Evolutionary conservation across 2,113 vertebrate genomes (phyloP), one percentile per base, ranked within the genome.

Genomic region (Triplophysa dalaica): DNA sequence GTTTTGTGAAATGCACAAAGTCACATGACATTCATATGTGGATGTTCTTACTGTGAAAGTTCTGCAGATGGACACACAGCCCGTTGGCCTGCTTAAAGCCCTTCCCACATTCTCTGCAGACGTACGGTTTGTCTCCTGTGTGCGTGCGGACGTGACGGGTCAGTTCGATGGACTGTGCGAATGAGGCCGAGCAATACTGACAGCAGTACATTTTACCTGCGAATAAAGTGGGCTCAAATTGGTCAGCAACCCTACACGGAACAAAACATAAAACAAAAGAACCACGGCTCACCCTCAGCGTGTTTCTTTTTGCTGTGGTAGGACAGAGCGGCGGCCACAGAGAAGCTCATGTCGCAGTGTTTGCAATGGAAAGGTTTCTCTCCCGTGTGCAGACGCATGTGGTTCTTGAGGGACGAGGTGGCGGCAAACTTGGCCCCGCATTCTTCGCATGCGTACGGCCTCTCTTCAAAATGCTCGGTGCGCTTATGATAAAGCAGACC

Each of bases 261-360:
- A 12, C 11, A 50, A 16, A 2, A 50, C 48, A 16, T 13, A 16
- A 12, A 54, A 54, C 16, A 58, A 2, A 21, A 21, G 5, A 21
- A 11, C 6, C 9, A 58, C 16, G 7, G 7, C 33, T 8, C 22
- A 96, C 96, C 96, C 86, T 97, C 95, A 0, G 94, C 93, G 1
- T 98, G 95, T 84, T 96, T 94, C 91, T 94, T 96, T 90, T 96
- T 97, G 84, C 93, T 95, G 92, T 97, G 95, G 82, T 95, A 96
- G 16, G 95, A 94, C 0, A 97, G 92, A 0, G 95, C 95, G 0
- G 92, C 96, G 1, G 96, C 94, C 85, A 98, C 95, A 0, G 92
- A 91, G 85, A 97, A 96, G 81, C 92, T 93, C 94, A 95, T 93
- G 79, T 93, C 92, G 16, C 96, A 97, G 87, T 94, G 94, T 84